Base-by-base conservation (phyloP, 2,888 invertebrate genomes). In the Mayetiola destructor region DNA sequence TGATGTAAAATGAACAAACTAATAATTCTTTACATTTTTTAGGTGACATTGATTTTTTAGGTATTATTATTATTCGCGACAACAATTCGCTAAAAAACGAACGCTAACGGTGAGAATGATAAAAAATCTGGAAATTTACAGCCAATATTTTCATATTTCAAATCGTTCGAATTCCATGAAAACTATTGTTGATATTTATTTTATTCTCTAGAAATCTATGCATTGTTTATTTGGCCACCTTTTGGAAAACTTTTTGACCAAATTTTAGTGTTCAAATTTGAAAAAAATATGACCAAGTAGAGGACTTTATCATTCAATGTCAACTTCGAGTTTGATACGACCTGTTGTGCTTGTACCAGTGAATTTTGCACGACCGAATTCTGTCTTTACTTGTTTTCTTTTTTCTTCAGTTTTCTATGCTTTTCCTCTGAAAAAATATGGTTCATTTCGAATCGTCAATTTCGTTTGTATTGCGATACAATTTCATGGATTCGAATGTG, bases 31-130 rank as follows among this genome's bases (percentile, higher is more conserved):
- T 37, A 16, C n/a, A 16, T 37, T 5, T 12, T 37, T 37, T 14
- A 37, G 3, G 12, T 5, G 9, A 12, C 36, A 8, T 36, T 39
- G 6, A 6, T 18, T n/a, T 3, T 36, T n/a, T 14, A 3, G 4
- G 14, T 4, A 9, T 12, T 4, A 36, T n/a, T n/a, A 36, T 36
- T 36, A 3, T 4, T 3, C 12, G 18, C 16, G 3, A n/a, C n/a
- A 39, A 48, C 23, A 27, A n/a, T 16, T 20, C 9, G 64, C 63
- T 60, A 66, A 63, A 61, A 70, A 69, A 53, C 69, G 68, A 55
- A 18, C n/a, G 14, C 9, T 37, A 21, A 14, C 40, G 3, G 21
- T 21, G 14, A 20, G 23, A 40, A 40, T 21, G 10, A 40, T 40
- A 2, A 12, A 21, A 10, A 40, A 40, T 21, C 6, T 10, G 20